Base-by-base conservation (phyloP, 1,140 invertebrate species). In the Drosophila subpulchrella region DNA sequence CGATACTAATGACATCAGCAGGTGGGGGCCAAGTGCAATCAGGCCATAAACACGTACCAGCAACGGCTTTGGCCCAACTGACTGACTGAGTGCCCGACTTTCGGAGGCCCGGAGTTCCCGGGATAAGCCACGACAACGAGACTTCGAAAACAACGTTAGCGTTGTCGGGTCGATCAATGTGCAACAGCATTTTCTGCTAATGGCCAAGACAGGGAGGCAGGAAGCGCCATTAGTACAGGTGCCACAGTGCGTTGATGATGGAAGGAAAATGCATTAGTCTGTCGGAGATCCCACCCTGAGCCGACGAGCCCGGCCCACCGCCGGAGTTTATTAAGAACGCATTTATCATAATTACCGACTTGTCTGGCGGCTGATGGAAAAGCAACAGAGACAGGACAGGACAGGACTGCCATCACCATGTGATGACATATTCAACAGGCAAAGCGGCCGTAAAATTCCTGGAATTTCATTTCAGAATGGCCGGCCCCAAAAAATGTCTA, bases 281-380 rank as follows among this genome's bases (percentile, higher is more conserved):
- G 60, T 34, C 50, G 38, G 48, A 67, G 47, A 67, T 50, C 44
- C n/a, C 13, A 24, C 36, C 27, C 24, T 44, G 55, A 62, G 42
- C 32, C 47, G 38, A 46, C 34, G 42, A 55, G 39, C 54, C 48
- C 71, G 58, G 36, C 39, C 38, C n/a, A 24, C 34, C 65, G 15
- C 36, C 59, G 20, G 57, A 75, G 55, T 88, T 75, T 86, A 88
- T 86, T 88, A 86, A 70, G 53, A 71, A 76, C 71, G 60, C 79
- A 88, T 86, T 86, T 83, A 86, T 86, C 82, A 86, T 88, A 86
- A 86, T 86, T 88, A 86, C 78, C 59, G 63, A 42, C 72, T 36
- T 36, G 42, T 61, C 50, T 51, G 32, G 17, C 56, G 24, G n/a
- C 38, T 20, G 61, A 58, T 17, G 41, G 24, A 55, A 39, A 36